phyloP scores from a whole-genome alignment of 2,797 vertebrate species.

The Hypotaenidia philippensis region DNA sequence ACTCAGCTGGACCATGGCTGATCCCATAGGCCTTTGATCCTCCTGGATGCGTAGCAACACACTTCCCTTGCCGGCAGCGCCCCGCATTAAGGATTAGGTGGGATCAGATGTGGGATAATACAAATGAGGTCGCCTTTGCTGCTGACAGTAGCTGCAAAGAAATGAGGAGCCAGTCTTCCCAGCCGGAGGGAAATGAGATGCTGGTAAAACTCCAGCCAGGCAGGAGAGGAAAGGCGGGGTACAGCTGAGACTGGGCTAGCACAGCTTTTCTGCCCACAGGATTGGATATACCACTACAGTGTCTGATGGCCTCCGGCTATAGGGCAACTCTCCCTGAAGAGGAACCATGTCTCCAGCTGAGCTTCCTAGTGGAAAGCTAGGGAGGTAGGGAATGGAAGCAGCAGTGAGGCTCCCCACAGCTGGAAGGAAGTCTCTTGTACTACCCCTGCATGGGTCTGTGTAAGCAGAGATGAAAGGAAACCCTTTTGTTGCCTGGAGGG shows the following conservation, averaged over 20 bases:
- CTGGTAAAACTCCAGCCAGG: background rate
- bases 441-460: rapidly evolving
- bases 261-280: background rate
- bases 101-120: background rate
- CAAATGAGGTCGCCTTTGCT: background rate
- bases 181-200: background rate
- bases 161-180: background rate
- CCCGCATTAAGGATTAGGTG: background rate
- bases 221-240: background rate
- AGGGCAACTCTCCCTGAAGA: background rate
- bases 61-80: background rate
- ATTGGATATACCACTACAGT: background rate
- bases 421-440: background rate
- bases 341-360: background rate
- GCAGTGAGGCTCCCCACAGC: rapidly evolving
- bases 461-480: background rate
- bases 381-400: background rate
- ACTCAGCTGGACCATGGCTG: rapidly evolving
- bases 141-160: background rate
- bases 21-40: background rate
- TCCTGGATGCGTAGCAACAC: background rate
- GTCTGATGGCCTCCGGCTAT: background rate
- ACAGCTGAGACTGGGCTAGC: rapidly evolving
- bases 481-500: background rate
- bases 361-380: background rate